These are phyloP conservation scores for Pristionchus exspectatus DNA, from an alignment of 2,888 invertebrate genomes.

Conservation along the genomic window DNA sequence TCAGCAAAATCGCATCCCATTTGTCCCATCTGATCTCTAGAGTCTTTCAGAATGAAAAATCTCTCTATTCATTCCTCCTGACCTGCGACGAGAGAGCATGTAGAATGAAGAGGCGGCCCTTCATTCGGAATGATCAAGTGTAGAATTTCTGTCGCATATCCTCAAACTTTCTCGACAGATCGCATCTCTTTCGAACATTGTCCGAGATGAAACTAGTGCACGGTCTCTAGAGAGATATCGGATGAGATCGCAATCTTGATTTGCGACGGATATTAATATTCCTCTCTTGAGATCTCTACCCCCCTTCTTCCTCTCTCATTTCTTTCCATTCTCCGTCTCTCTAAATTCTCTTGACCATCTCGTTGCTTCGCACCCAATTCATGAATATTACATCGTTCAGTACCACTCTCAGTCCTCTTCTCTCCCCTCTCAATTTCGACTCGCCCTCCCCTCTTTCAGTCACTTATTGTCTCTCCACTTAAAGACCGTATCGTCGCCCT, in stretches of 20 bases:
- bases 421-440: background rate
- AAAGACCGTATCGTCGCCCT: too few relatives aligned
- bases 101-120: too few relatives aligned
- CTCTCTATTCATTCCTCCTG: too few relatives aligned
- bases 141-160: background rate
- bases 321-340: slow-evolving; percentile 9
- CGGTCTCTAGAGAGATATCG: slow-evolving; percentile 13
- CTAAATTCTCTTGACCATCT: slow-evolving; percentile 11
- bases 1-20: background rate
- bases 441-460: background rate
- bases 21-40: background rate
- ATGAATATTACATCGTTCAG: slow-evolving; percentile 33
- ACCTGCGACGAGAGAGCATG: too few relatives aligned
- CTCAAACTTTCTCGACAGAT: background rate
- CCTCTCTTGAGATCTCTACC: background rate
- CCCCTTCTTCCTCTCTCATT: background rate
- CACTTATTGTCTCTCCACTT: background rate
- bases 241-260: slow-evolving; percentile 35
- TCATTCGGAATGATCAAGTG: too few relatives aligned
- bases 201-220: background rate
- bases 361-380: slow-evolving; percentile 39
- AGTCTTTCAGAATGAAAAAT: too few relatives aligned
- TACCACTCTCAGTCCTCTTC: slow-evolving; percentile 28
- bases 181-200: background rate
- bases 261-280: slow-evolving; percentile 49